Conservation (phyloP, 1,140 invertebrate genomes). For the Sitophilus oryzae region DNA sequence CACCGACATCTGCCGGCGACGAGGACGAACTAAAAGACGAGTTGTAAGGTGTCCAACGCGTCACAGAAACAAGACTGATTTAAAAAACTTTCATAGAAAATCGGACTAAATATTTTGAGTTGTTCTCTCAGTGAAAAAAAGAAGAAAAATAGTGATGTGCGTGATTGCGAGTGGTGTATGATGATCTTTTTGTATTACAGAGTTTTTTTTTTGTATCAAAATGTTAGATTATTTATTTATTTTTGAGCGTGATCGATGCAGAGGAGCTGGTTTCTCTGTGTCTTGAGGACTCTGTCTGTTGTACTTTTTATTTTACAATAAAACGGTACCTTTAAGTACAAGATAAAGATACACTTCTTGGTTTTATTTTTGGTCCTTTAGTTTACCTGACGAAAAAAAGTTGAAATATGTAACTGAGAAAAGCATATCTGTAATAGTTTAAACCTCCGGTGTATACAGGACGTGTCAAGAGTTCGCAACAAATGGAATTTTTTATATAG, state of each 20-base stretch:
- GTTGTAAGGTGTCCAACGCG: conserved; percentile 55
- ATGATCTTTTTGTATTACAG: conserved; percentile 15
- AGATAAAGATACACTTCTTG: too few species aligned
- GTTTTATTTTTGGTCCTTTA: too few species aligned
- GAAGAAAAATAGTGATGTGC: conserved; percentile 7
- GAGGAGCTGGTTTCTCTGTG: neutral
- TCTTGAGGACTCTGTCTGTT: conserved; percentile 13
- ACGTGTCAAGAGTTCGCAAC: too few species aligned
- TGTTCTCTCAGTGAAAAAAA: conserved; percentile 6
- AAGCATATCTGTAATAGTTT: too few species aligned
- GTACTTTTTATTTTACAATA: conserved; percentile 22
- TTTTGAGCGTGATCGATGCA: conserved; percentile 12
- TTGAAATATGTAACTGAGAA: too few species aligned
- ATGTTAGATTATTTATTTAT: conserved; percentile 27
- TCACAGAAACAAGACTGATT: conserved; percentile 24
- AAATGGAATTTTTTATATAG: too few species aligned
- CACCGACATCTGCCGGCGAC: conserved; percentile 58
- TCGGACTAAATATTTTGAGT: conserved; percentile 5
- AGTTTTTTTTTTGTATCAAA: conserved; percentile 20
- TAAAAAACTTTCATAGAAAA: too few species aligned
- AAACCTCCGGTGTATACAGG: too few species aligned
- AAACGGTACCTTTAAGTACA: conserved; percentile 7
- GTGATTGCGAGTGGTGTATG: conserved; percentile 11
- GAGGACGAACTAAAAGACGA: conserved; percentile 83
- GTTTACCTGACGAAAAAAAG: too few species aligned